phyloP scores from a whole-genome alignment of 2,113 vertebrate species.

The Amazona guildingii region DNA sequence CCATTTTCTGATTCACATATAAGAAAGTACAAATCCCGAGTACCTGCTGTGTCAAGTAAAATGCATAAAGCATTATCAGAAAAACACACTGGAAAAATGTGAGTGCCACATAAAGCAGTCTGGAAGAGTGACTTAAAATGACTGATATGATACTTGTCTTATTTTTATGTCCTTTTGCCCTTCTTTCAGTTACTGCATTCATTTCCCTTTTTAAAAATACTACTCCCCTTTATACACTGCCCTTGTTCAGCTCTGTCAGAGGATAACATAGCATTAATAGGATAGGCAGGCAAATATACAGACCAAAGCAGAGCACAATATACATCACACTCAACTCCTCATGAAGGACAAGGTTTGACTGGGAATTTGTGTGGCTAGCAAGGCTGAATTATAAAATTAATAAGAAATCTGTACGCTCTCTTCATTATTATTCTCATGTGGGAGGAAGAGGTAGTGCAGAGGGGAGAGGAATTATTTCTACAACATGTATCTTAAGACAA shows the following conservation, averaged over 20 bases:
- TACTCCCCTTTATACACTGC: not conserved
- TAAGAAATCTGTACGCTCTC: not conserved
- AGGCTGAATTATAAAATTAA: not conserved
- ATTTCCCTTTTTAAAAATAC: not conserved
- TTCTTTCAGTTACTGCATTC: not conserved
- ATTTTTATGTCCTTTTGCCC: not conserved
- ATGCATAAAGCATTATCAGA: conserved; percentile 1
- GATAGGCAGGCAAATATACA: not conserved
- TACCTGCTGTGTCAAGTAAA: not conserved
- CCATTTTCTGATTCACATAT: not conserved
- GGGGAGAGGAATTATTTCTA: not conserved
- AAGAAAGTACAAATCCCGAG: not conserved
- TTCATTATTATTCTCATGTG: not conserved
- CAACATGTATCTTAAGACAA: not conserved
- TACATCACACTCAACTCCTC: not conserved
- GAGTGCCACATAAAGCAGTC: not conserved
- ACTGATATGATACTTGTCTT: not conserved
- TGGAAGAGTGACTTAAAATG: conserved; percentile 20
- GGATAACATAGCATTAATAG: not conserved
- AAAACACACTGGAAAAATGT: not conserved
- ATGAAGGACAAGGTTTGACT: not conserved
- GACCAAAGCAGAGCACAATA: not conserved
- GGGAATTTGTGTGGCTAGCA: not conserved
- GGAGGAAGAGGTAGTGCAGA: not conserved
- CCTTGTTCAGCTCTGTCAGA: not conserved